Evolutionary conservation across 1,140 invertebrate genomes (phyloP).

Genomic region (Stegodyphus mimosarum): DNA sequence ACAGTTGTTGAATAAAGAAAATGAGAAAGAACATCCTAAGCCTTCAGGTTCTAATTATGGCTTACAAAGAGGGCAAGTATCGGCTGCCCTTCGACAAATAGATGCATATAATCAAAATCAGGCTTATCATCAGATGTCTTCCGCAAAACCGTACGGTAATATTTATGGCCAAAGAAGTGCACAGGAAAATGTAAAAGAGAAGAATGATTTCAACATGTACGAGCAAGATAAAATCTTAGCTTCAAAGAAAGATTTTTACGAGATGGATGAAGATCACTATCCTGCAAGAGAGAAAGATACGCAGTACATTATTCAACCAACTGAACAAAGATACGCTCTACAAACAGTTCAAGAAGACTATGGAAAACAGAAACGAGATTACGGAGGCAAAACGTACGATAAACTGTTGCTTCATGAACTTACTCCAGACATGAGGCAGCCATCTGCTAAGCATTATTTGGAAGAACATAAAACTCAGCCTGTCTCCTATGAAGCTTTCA

Average conservation of each 20-base stretch:
- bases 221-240: conserved; percentile 24
- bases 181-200: conserved; percentile 21
- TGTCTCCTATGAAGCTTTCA: conserved; percentile 51
- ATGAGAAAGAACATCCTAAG: neutral
- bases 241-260: conserved; percentile 37
- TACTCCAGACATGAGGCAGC: conserved; percentile 47
- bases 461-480: conserved; percentile 58
- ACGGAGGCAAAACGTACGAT: conserved; percentile 22
- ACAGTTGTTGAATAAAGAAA: conserved; percentile 28
- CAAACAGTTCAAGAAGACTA: conserved; percentile 5
- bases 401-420: conserved; percentile 38
- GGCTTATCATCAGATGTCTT: neutral
- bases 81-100: conserved; percentile 27
- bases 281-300: conserved; percentile 18
- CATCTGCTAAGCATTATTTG: conserved; percentile 48
- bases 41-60: neutral
- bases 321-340: neutral
- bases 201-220: conserved; percentile 49
- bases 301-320: conserved; percentile 51
- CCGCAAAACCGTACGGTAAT: neutral
- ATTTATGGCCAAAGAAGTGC: conserved; percentile 1
- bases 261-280: conserved; percentile 12
- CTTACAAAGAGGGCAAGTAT: conserved; percentile 29
- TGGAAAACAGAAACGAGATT: conserved; percentile 9
- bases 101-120: conserved; percentile 43